Base-by-base conservation (phyloP, 1,140 invertebrate species). In the Drosophila seguyi region DNA sequence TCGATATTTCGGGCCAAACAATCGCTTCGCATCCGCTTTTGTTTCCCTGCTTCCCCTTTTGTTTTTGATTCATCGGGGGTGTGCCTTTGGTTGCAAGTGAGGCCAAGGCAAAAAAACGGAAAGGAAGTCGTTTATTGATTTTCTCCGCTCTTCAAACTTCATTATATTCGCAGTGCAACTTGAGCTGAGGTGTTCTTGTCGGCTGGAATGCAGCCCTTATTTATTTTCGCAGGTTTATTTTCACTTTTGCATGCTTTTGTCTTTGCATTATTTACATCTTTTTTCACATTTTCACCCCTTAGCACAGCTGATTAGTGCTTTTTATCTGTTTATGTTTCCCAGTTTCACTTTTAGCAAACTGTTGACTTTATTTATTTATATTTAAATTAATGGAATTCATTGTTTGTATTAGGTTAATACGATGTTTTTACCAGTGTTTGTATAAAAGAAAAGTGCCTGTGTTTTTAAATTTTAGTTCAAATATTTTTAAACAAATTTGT, bases 41-140 rank as follows among this genome's bases (percentile, higher is more conserved):
- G 38, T 67, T 69, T 34, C 57, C 25, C n/a, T 1, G 22, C 6
- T 27, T 29, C 27, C 38, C 18, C 20, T 59, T 66, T 41, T 42
- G 31, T 61, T 39, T 48, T 44, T 13, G 22, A 18, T 45, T 65
- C 58, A 50, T 47, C 52, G 34, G 69, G 47, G 55, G 57, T 60
- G 77, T 56, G 42, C 45, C 39, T 76, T 44, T 57, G 69, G 56
- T 42, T 20, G 69, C 69, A 59, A 67, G 76, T 71, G 58, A 27
- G 66, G 60, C 59, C 59, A 61, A 36, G 50, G 58, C 38, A 61
- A 48, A 39, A 66, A 27, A 29, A 52, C 14, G 25, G 31, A 48
- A 39, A 79, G 69, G 61, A 84, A 71, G 73, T 77, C 44, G 67
- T 60, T 72, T 88, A 88, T 88, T 81, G 84, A 88, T 88, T 88